Base-by-base conservation (phyloP, 2,113 vertebrate species). In the Muscicapa adusta region DNA sequence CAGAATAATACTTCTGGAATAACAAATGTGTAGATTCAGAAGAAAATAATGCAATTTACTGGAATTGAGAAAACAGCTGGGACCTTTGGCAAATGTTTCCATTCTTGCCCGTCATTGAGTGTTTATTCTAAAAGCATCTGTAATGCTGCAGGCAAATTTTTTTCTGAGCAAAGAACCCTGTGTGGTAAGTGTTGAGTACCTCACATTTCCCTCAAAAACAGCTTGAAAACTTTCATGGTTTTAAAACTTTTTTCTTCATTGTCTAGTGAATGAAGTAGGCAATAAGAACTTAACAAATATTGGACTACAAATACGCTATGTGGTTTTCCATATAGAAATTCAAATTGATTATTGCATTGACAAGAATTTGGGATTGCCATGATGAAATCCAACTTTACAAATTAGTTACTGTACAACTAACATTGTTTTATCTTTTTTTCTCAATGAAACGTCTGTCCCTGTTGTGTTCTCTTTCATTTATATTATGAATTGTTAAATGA, bases 81-180 rank as follows among this genome's bases (percentile, higher is more conserved):
- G 79, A 92, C 72, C 48, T 95, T 93, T 95, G 89, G 92, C 93
- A 96, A 93, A 95, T 79, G 48, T 61, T 91, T 80, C 43, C 94
- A 58, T 90, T 90, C 77, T 94, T 96, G 76, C 47, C n/a, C 88
- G 77, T 34, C 47, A 85, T 34, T 72, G 83, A 92, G 61, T 89
- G 80, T 95, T 95, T 91, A 81, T 75, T 93, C 72, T 70, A 83
- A 95, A 93, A 92, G 91, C 94, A 95, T 97, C 95, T 96, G 96
- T 88, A 94, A 34, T 13, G 0, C 96, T 94, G 81, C 25, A 40
- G 93, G 92, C 91, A 91, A 75, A 45, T 67, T 94, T 88, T 95
- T 87, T 96, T 88, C 71, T 93, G 47, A 91, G 48, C 92, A 50
- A 95, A 94, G 75, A 94, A 63, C 43, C 18, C 26, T 77, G 29